These are phyloP conservation scores for Abrostola tripartita DNA, from an alignment of 2,888 invertebrate species.

Conservation along the genomic window DNA sequence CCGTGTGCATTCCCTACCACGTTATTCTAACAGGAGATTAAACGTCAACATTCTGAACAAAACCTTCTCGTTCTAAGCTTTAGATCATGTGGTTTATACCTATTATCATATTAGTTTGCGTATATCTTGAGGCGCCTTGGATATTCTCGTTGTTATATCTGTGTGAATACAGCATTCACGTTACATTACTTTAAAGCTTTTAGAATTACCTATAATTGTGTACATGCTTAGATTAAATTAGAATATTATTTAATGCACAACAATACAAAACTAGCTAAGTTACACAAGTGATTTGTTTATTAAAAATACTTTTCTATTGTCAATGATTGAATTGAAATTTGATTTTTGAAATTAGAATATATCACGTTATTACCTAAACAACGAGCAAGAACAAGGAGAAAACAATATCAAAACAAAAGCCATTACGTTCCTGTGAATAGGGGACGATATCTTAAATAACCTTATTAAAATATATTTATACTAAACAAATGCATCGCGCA, in stretches of 20 bases:
- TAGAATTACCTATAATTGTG: too few relatives aligned
- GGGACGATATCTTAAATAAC: conserved; percentile 4
- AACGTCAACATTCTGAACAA: conserved; percentile 62
- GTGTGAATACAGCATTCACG: neutral
- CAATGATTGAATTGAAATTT: too few relatives aligned
- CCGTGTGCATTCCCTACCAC: conserved; percentile 58
- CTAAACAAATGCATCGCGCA: conserved; percentile 38
- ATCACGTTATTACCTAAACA: neutral
- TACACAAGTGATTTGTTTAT: too few relatives aligned
- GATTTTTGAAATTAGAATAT: too few relatives aligned
- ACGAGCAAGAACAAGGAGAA: neutral
- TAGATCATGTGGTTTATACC: conserved; percentile 46
- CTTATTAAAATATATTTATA: conserved; percentile 35
- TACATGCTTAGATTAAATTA: too few relatives aligned
- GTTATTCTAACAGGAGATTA: conserved; percentile 65
- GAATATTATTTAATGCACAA: too few relatives aligned
- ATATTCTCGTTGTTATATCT: conserved; percentile 22
- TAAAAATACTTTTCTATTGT: too few relatives aligned
- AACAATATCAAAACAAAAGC: neutral
- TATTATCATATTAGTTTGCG: conserved; percentile 54
- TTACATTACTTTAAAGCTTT: neutral
- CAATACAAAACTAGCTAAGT: too few relatives aligned
- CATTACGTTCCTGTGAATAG: neutral
- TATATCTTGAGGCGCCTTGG: conserved; percentile 19
- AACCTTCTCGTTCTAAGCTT: conserved; percentile 43